Percentiles rank a stretch among this genome's conserved stretches.
Conservation (phyloP, 1,140 invertebrate species). For the Drosophila insularis region DNA sequence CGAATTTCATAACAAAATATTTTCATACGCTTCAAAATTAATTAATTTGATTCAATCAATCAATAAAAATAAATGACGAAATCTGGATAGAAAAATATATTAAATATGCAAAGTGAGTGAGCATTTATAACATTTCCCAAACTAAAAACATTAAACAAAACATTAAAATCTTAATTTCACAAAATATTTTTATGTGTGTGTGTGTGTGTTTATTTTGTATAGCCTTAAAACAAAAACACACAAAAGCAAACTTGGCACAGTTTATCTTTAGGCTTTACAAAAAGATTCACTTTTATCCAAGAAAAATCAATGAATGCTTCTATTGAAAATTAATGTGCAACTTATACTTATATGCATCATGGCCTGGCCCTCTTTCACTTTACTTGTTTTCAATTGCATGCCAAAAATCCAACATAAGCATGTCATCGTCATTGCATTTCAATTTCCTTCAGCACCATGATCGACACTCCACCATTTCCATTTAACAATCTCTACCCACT, state of each 20-base stretch:
- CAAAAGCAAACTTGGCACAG: constrained; percentile 35
- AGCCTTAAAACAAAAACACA: not conserved
- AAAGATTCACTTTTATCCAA: constrained; percentile 31
- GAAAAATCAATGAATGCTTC: constrained; percentile 28
- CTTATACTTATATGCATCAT: not conserved
- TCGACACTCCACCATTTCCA: constrained; percentile 29
- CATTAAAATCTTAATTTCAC: not conserved
- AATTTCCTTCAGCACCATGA: constrained; percentile 45
- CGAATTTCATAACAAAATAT: constrained; percentile 28
- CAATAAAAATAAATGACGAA: not conserved
- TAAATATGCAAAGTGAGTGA: constrained; percentile 25
- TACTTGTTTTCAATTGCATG: constrained; percentile 46
- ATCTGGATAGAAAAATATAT: constrained; percentile 4
- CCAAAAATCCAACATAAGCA: constrained; percentile 52
- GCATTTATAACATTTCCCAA: not conserved
- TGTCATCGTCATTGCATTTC: constrained; percentile 48
- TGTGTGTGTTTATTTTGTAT: not conserved
- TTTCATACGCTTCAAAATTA: constrained; percentile 36
- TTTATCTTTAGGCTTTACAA: constrained; percentile 39
- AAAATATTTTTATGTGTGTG: too few relatives aligned
- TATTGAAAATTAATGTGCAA: constrained; percentile 25
- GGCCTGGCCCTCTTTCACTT: constrained; percentile 10
- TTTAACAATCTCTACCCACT: constrained; percentile 1
- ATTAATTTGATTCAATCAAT: constrained; percentile 37
- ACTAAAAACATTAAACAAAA: not conserved